phyloP scores from a whole-genome alignment of 2,113 vertebrate species.

The Capreolus pygargus region DNA sequence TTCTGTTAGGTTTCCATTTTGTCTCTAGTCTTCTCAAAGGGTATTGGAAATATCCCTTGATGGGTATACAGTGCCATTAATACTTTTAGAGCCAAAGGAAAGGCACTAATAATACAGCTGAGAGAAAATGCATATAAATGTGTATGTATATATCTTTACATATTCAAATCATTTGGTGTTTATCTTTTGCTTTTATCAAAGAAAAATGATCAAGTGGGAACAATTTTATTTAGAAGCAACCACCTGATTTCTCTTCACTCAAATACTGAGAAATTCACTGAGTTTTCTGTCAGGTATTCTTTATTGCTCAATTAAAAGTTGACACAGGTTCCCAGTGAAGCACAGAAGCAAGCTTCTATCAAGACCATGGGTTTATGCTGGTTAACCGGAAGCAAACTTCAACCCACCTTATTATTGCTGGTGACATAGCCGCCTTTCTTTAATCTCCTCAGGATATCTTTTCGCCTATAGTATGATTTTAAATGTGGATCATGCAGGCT shows the following conservation, averaged over 20 bases:
- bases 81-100: background rate
- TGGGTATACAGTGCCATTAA: background rate
- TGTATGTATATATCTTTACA: background rate
- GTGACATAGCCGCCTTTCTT: constrained; percentile 55
- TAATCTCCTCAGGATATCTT: constrained; percentile 53
- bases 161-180: background rate
- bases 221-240: background rate
- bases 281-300: background rate
- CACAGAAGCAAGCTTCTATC: background rate
- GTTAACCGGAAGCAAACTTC: background rate
- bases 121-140: background rate
- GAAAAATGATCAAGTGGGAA: background rate
- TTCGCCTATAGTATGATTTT: constrained; percentile 58
- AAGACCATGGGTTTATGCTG: background rate
- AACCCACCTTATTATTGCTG: constrained; percentile 64
- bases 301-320: constrained; percentile 6
- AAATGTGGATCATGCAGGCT: constrained; percentile 69
- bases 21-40: background rate
- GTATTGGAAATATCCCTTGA: background rate
- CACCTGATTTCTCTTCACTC: background rate
- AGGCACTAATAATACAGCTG: background rate
- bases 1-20: background rate
- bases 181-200: constrained; percentile 20
- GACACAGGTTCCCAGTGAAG: background rate
- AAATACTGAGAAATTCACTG: background rate